Percentiles rank a stretch among this genome's conserved stretches.
Conservation (phyloP, 2,888 invertebrate species). For the Escarpia spicata region DNA sequence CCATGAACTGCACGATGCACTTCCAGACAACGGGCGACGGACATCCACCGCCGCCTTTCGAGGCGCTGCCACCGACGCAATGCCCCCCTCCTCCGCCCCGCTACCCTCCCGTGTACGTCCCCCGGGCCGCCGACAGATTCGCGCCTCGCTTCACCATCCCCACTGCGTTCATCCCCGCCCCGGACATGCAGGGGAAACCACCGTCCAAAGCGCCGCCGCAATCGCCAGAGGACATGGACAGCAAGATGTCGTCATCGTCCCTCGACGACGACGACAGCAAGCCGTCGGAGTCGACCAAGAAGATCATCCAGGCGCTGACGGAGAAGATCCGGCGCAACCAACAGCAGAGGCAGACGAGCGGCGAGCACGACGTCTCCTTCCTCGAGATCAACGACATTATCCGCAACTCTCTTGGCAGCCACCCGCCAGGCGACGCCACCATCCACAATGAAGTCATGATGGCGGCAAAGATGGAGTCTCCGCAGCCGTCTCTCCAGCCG, state of each 20-base stretch:
- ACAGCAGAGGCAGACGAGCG: slow-evolving; percentile 28
- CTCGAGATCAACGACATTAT: slow-evolving; percentile 37
- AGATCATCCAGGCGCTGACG: slow-evolving; percentile 49
- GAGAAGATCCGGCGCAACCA: slow-evolving; percentile 45
- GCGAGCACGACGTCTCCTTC: slow-evolving; percentile 21
- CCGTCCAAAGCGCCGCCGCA: neutral
- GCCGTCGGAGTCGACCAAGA: slow-evolving; percentile 41
- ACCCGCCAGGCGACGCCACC: neutral
- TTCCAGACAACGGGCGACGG: neutral
- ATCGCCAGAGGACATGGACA: neutral
- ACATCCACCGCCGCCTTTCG: neutral
- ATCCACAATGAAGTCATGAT: neutral
- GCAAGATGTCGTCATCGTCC: slow-evolving; percentile 33
- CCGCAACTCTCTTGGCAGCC: slow-evolving; percentile 23
- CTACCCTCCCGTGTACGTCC: neutral
- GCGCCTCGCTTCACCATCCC: neutral
- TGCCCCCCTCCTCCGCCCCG: neutral
- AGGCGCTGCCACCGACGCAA: neutral
- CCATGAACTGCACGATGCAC: neutral
- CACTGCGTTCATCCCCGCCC: slow-evolving; percentile 24
- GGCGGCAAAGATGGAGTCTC: neutral
- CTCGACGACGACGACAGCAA: slow-evolving; percentile 19
- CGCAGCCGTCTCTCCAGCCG: neutral
- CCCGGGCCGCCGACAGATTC: neutral
- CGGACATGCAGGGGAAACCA: neutral